Base-by-base conservation (phyloP, 2,797 vertebrate species). In the Balearica regulorum region DNA sequence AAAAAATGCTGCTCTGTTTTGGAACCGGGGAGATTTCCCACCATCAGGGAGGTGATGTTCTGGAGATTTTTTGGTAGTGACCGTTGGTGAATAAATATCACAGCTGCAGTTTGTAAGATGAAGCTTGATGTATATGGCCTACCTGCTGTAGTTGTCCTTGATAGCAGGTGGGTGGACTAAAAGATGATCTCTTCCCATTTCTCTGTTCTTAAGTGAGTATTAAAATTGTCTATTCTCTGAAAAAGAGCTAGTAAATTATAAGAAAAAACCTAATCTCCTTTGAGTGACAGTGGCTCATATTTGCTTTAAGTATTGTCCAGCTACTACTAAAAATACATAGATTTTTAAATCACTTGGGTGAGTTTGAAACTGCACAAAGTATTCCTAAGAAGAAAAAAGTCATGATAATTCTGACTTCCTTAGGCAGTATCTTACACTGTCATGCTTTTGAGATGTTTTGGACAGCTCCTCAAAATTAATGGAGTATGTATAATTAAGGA, bases 61-160 rank as follows among this genome's bases (percentile, higher is more conserved):
- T 15, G n/a, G 13, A 35, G 7, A 10, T 4, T 4, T n/a, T 43
- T 29, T 33, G 5, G 5, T 44, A 13, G 49, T n/a, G 64, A 11
- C 41, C 15, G 0, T 3, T 7, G 48, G 7, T 16, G n/a, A 25
- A 29, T 33, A 26, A 55, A 28, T 11, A 24, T 2, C 41, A 8
- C 15, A 39, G 22, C 37, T 60, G 15, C 28, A 29, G n/a, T 31
- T 26, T 7, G 1, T n/a, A 18, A 79, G 20, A 16, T 15, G 35
- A 7, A 66, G 11, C 15, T 37, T 46, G 46, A 8, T 1, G 1
- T 58, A 1, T 18, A 4, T 8, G 18, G 29, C 39, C 14, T 22
- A 8, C 20, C 6, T 48, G 60, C 21, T 46, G 22, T 48, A 33
- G 29, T 13, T n/a, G 24, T 20, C 33, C 21, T 11, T 41, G 6